Base-by-base conservation (phyloP, 2,113 vertebrate genomes). In the Romanogobio albipinnatus region DNA sequence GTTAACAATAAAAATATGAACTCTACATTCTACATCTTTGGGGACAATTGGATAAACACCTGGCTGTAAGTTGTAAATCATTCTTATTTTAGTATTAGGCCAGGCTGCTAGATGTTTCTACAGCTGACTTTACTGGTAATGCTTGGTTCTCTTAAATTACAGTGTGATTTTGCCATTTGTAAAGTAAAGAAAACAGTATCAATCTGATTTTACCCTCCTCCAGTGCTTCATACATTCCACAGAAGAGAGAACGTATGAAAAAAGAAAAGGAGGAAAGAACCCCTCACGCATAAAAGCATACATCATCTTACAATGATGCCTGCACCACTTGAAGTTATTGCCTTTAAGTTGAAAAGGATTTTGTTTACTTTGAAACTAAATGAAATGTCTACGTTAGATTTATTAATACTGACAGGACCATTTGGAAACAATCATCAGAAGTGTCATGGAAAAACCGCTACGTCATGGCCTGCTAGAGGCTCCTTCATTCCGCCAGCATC, bases 381-480 rank as follows among this genome's bases (percentile, higher is more conserved):
- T 88, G 83, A 93, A 94, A 93, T 90, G 90, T 86, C 22, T 78
- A 84, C 85, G 86, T 91, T 87, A 73, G 89, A 91, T 91, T 90
- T 92, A 93, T 94, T 93, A 88, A 91, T 92, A 91, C 92, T 93
- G 93, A 94, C 93, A 91, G 89, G 86, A 83, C 91, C 94, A 95
- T 94, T 95, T 95, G 93, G 93, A 93, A 95, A 92, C 93, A 93
- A 94, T 95, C 94, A 92, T 93, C 91, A 91, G 90, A 91, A 91
- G 90, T 94, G 94, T 95, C 94, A 95, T 93, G 94, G 94, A 94
- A 95, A 94, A 93, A 93, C 11, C 79, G 77, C 89, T 90, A 92
- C 91, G 92, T 95, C 94, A 94, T 91, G 51, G 71, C 82, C 86
- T 90, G 88, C 87, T 79, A 85, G 86, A 87, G 89, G 91, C 84